These are phyloP conservation scores for Monoplex corrugatus DNA, from an alignment of 2,888 invertebrate species.

Conservation along the genomic window DNA sequence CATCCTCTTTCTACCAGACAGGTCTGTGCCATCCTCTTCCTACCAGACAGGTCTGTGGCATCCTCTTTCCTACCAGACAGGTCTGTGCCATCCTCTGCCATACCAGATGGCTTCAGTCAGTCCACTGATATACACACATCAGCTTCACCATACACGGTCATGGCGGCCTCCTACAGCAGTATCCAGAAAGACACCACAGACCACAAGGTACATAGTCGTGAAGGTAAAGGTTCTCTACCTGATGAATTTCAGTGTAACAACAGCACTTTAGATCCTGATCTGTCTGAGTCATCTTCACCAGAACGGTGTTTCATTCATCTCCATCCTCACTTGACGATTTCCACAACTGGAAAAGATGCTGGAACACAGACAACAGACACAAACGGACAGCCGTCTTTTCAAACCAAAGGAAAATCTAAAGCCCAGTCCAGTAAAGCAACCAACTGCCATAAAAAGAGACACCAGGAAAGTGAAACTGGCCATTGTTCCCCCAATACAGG, in stretches of 20 bases:
- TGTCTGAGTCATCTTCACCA: neutral
- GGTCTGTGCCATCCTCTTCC: too few species aligned
- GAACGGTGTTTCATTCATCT: neutral
- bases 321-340: neutral
- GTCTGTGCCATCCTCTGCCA: neutral
- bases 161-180: constrained; percentile 7
- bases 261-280: neutral
- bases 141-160: neutral
- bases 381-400: too few species aligned
- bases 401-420: too few species aligned
- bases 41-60: too few species aligned
- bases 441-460: neutral
- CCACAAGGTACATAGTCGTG: neutral
- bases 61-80: too few species aligned
- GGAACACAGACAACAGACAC: neutral
- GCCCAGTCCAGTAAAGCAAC: too few species aligned
- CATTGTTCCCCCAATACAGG: neutral
- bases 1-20: too few species aligned
- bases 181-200: neutral
- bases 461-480: neutral
- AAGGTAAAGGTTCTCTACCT: too few species aligned
- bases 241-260: neutral
- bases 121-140: neutral
- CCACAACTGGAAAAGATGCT: neutral
- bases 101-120: constrained; percentile 17